A percentile compares a stretch with the other conserved stretches of the same genome.
Evolutionary conservation across 1,140 invertebrate species (phyloP).

Genomic region (Parasteatoda tepidariorum): DNA sequence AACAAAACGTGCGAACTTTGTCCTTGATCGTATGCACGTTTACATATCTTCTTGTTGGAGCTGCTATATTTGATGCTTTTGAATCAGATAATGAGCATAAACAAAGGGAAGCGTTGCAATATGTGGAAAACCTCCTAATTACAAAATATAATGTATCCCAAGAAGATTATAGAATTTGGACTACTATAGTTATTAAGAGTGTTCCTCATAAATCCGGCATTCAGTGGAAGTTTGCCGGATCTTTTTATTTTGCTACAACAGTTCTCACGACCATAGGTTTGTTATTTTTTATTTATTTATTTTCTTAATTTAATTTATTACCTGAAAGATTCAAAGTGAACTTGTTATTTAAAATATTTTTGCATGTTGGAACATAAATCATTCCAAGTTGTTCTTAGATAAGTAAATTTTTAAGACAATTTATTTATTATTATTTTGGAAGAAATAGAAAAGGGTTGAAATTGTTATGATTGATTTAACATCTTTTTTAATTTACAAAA

Average conservation of each 20-base stretch:
- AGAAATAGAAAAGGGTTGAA: no score
- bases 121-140: slow-evolving; percentile 74
- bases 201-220: slow-evolving; percentile 97
- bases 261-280: slow-evolving; percentile 97
- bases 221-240: slow-evolving; percentile 97
- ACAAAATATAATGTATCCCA: slow-evolving; percentile 94
- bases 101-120: slow-evolving; percentile 83
- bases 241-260: slow-evolving; percentile 98
- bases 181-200: slow-evolving; percentile 93
- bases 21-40: slow-evolving; percentile 99
- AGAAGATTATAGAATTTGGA: slow-evolving; percentile 92
- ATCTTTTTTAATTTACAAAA: no score
- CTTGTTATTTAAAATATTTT: no score
- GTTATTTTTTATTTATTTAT: slow-evolving; percentile 56
- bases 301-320: not conserved
- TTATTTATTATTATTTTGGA: no score
- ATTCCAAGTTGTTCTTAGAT: no score
- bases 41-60: slow-evolving; percentile 98
- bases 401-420: no score
- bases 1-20: slow-evolving; percentile 98
- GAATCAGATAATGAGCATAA: slow-evolving; percentile 95
- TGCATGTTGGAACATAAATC: no score
- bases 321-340: no score
- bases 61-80: slow-evolving; percentile 97
- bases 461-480: no score